phyloP scores from a whole-genome alignment of 1,140 invertebrate genomes.

The Maconellicoccus hirsutus region DNA sequence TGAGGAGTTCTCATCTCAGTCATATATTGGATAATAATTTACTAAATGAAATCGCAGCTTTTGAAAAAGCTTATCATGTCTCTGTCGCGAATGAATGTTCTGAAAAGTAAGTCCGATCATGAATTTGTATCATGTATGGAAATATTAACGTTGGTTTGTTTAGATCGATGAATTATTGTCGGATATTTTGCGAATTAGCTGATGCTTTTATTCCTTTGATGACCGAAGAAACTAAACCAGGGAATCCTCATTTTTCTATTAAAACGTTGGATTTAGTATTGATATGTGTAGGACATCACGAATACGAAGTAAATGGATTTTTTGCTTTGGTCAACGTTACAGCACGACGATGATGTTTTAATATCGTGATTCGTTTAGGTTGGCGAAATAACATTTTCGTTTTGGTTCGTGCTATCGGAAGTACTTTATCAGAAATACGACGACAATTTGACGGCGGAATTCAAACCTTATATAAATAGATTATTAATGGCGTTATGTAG shows the following conservation, averaged over 20 bases:
- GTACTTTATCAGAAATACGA: constrained; percentile 79
- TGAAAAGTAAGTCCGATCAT: constrained; percentile 30
- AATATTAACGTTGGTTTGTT: too few relatives aligned
- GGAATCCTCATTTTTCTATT: constrained; percentile 60
- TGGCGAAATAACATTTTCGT: constrained; percentile 90
- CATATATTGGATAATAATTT: constrained; percentile 58
- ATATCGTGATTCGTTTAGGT: constrained; percentile 47
- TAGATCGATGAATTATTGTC: constrained; percentile 79
- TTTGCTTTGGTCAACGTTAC: background rate
- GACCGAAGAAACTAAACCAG: constrained; percentile 42
- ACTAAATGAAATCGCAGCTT: constrained; percentile 63
- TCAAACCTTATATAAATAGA: constrained; percentile 82
- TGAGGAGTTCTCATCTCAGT: constrained; percentile 63
- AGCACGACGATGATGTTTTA: background rate
- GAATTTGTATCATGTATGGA: constrained; percentile 45
- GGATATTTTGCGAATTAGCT: constrained; percentile 88
- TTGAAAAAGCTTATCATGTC: constrained; percentile 79
- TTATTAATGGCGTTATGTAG: constrained; percentile 69
- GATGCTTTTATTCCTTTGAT: constrained; percentile 83
- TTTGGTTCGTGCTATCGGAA: constrained; percentile 94
- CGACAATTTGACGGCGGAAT: constrained; percentile 60
- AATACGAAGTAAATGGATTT: constrained; percentile 75
- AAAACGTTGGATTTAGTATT: constrained; percentile 80
- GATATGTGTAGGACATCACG: constrained; percentile 88
- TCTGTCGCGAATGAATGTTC: constrained; percentile 71